Base-by-base conservation (phyloP, 2,888 invertebrate genomes). In the Calliopum simillimum region DNA sequence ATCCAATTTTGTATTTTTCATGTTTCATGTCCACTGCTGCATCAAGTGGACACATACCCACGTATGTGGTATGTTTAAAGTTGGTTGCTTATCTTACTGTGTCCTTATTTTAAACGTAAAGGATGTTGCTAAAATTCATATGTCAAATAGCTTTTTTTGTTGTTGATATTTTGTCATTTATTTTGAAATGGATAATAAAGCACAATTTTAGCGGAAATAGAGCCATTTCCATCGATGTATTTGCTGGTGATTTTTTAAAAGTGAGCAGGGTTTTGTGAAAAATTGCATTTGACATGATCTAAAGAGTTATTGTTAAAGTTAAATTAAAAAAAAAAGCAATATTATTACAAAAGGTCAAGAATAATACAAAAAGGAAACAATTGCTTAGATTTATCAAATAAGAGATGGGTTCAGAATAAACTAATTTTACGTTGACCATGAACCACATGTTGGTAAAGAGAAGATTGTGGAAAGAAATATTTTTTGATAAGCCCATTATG, bases 61-160 rank as follows among this genome's bases (percentile, higher is more conserved):
- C 25, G 63, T 63, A 16, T 47, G n/a, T 47, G 62, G 25, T 25
- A 19, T 16, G 16, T 63, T 4, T 25, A 49, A 33, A 33, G 33
- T 33, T 33, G 8, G 33, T 33, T 33, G 8, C 16, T 16, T 43
- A 51, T 8, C 13, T 14, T 41, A 53, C 41, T 65, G 51, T 53
- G 73, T 69, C 73, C 73, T 71, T 69, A 61, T 62, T 66, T 71
- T 71, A 70, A 73, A 62, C 70, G 71, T 59, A 33, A 33, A 8
- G 33, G 33, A 33, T 33, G 33, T 6, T 33, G 33, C 33, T 33
- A 12, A 53, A 23, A 23, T 59, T 47, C 19, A 16, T 58, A 51
- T 64, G 49, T 64, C 64, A 51, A 25, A 53, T 14, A 41, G 64
- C 21, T 64, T 33, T 25, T 21, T 14, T 16, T 43, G n/a, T 8